Evolutionary conservation across 2,113 vertebrate species (phyloP), one percentile per base, ranked within the genome.

Genomic region (Bubo bubo): DNA sequence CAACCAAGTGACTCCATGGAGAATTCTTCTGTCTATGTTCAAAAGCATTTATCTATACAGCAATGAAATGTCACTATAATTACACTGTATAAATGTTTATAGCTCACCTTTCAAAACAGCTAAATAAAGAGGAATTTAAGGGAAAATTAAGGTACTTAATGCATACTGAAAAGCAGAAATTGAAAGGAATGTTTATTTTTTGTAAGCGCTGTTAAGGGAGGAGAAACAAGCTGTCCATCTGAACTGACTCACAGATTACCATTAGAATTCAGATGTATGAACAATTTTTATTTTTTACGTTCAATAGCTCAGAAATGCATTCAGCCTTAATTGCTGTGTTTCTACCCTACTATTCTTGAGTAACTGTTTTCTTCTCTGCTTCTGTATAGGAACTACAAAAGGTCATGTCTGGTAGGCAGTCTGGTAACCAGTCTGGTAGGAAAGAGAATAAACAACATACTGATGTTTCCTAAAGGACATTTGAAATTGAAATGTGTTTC

Each of bases 1-100:
- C 83, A 87, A 96, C 32, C 80, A n/a, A 70, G 45, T 37, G 70
- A 95, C 96, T 97, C 93, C 83, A 41, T 7, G 45, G 84, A 94
- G 67, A 86, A 88, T 77, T 86, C 53, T n/a, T 17, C 16, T 34
- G 73, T 58, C 76, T 81, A 17, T n/a, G 32, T 83, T 68, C 76
- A 70, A 79, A 81, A 83, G 35, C 39, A 87, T 87, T 97, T 88
- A 77, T 89, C 94, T 95, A 89, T 26, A 75, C 52, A 79, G 83
- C 86, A 96, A 34, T 58, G 34, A 91, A 79, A 95, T 7, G 3
- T 59, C 72, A 74, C 88, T 39, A 11, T 93, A 88, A 90, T 90
- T 70, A 83, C 1, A 8, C 64, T 94, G 95, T 83, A 74, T 79
- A 89, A 91, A 85, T 86, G 84, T 55, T 94, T 74, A 80, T 18